These are phyloP conservation scores for Ptilorrhoa leucosticta DNA, from an alignment of 2,113 vertebrate genomes.

Conservation along the genomic window DNA sequence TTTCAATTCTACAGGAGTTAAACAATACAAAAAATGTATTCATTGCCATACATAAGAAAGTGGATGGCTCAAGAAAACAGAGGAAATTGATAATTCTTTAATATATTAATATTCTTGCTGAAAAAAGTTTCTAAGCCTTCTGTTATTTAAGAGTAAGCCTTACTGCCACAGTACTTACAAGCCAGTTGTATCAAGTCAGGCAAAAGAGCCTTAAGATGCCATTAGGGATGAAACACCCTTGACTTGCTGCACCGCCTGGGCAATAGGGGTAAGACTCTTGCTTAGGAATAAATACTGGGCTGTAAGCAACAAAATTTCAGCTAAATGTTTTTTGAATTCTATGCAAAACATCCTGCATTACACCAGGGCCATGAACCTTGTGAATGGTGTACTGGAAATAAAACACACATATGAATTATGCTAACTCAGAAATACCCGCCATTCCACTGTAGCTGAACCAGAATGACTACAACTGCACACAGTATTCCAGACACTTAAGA, in stretches of 20 bases:
- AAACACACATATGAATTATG: not conserved
- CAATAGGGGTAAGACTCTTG: not conserved
- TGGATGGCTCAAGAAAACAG: not conserved
- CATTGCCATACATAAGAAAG: not conserved
- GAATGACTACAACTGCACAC: not conserved
- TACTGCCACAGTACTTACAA: not conserved
- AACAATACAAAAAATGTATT: not conserved
- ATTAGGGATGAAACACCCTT: not conserved
- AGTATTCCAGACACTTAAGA: not conserved
- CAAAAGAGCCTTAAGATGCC: not conserved
- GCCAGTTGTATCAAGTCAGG: not conserved
- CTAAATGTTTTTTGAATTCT: not conserved
- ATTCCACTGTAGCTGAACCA: not conserved
- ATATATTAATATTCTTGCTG: not conserved
- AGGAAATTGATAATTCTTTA: not conserved
- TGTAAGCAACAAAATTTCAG: not conserved
- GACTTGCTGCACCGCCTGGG: not conserved
- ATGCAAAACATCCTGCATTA: not conserved
- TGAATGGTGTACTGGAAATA: not conserved
- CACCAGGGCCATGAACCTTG: not conserved
- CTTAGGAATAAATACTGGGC: not conserved
- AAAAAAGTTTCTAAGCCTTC: not conserved
- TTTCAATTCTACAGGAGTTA: not conserved
- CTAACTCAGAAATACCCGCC: not conserved
- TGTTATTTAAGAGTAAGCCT: not conserved